Evolutionary conservation across 37 sponge, comb jelly and placozoan genomes (phyloP).

Genomic region (Ianthella basta): DNA sequence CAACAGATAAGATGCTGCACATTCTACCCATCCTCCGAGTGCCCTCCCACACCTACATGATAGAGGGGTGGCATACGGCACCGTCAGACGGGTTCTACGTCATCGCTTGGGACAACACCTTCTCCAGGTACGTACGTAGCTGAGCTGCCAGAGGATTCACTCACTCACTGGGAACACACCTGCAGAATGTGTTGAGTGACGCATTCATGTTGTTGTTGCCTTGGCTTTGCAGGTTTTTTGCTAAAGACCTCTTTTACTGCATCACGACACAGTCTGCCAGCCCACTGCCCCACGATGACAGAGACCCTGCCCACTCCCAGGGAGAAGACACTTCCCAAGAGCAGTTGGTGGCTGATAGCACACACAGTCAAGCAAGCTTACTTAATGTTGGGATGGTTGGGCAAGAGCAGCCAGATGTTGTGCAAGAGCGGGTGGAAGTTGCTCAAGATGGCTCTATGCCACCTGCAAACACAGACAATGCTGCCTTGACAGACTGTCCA

Average conservation of each 20-base stretch:
- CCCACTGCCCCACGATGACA: not conserved
- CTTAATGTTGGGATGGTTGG: too few relatives aligned
- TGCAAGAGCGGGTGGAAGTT: too few relatives aligned
- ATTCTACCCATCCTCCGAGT: conserved; percentile 88
- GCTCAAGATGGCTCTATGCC: too few relatives aligned
- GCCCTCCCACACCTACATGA: conserved; percentile 72
- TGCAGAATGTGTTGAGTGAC: not conserved
- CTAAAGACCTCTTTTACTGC: conserved; percentile 91
- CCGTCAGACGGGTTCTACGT: conserved; percentile 88
- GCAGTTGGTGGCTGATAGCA: too few relatives aligned
- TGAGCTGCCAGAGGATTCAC: not conserved
- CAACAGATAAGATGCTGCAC: conserved; percentile 54
- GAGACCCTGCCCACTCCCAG: too few relatives aligned
- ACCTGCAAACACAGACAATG: too few relatives aligned
- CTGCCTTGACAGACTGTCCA: too few relatives aligned
- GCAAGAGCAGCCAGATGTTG: too few relatives aligned
- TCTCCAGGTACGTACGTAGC: conserved; percentile 70
- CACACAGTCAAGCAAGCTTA: too few relatives aligned
- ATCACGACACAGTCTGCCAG: conserved; percentile 74
- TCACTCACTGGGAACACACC: not conserved
- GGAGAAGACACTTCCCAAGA: too few relatives aligned
- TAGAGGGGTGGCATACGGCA: conserved; percentile 83
- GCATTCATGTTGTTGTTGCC: not conserved
- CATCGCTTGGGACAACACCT: conserved; percentile 91
- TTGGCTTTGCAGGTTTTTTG: conserved; percentile 76